Base-by-base conservation (phyloP, 1,140 invertebrate genomes). In the Contarinia nasturtii region DNA sequence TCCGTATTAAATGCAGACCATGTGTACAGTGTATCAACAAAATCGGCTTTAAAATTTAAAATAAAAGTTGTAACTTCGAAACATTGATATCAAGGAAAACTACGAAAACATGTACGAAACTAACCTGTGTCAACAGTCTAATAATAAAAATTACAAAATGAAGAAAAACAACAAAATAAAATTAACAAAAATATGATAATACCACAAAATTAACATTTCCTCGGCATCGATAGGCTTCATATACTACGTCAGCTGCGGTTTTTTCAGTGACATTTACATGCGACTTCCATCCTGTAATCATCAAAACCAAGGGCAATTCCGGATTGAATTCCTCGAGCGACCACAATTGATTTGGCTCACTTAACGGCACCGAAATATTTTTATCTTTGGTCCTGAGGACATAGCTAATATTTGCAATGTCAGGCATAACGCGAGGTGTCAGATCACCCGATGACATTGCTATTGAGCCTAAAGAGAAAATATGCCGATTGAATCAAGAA, bases 1-100 rank as follows among this genome's bases (percentile, higher is more conserved):
- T 58, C 58, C 10, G 61, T 63, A 44, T 64, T 64, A 22, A 64
- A 55, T 8, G 61, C 59, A 5, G 59, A 58, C 61, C 61, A 64
- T 0, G 57, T 53, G 45, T 64, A 64, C n/a, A 64, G 47, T 12
- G 61, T 64, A 17, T 63, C 61, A 41, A 64, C 55, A 15, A 55
- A 64, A 0, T 46, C 48, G 1, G 56, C 61, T 7, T 51, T 53
- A 45, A 27, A n/a, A n/a, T n/a, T 5, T 27, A 5, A 10, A 27
- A 27, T 5, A 10, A 27, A 27, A 5, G 3, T 10, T 27, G 27
- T 27, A n/a, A n/a, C n/a, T 27, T 3, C 3, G 27, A 27, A 10
- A 27, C 3, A 27, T 5, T 27, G 3, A 3, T 27, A 10, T 5
- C 3, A 10, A 27, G 10, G 27, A 27, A 27, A 5, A 10, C 3